Base-by-base conservation (phyloP, 2,797 vertebrate species). In the Semotilus atromaculatus region DNA sequence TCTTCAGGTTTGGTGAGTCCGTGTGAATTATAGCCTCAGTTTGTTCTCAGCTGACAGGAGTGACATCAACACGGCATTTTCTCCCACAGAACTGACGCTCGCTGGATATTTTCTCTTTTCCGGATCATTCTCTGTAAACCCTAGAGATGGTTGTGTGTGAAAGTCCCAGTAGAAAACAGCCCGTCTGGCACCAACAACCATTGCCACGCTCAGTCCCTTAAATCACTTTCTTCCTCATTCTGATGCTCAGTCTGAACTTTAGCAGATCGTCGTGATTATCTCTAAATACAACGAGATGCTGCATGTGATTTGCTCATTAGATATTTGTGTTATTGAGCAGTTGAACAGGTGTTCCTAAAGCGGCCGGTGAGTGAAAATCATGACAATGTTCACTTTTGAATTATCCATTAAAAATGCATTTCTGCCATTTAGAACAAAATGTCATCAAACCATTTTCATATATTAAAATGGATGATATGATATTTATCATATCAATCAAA, bases 251-350 rank as follows among this genome's bases (percentile, higher is more conserved):
- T 58, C 11, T 58, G 55, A n/a, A 58, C 55, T 58, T n/a, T 3
- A n/a, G 8, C 53, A n/a, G 53, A 23, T 58, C 53, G 8, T 10
- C 53, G 23, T 55, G 53, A 55, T 21, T 3, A 51, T 51, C 6
- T 6, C 48, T 19, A 19, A 2, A 51, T 7, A 6, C 18, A n/a
- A 0, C 0, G 21, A 10, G 53, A n/a, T 23, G 21, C 53, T 55
- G 53, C 53, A 23, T 55, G 53, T 55, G 53, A 10, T 55, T 55
- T 53, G 1, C 51, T 45, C 13, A 45, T 1, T 1, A 45, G 53
- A 58, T 45, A 4, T 58, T 10, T n/a, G 53, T 23, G 23, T 58
- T 23, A 58, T 18, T 10, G 21, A 58, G 23, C 53, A n/a, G 53
- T n/a, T 58, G 21, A n/a, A 58, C 53, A n/a, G 21, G 2, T 55